Base-by-base conservation (phyloP, 2,113 vertebrate genomes). In the Cephalopholis sonnerati region DNA sequence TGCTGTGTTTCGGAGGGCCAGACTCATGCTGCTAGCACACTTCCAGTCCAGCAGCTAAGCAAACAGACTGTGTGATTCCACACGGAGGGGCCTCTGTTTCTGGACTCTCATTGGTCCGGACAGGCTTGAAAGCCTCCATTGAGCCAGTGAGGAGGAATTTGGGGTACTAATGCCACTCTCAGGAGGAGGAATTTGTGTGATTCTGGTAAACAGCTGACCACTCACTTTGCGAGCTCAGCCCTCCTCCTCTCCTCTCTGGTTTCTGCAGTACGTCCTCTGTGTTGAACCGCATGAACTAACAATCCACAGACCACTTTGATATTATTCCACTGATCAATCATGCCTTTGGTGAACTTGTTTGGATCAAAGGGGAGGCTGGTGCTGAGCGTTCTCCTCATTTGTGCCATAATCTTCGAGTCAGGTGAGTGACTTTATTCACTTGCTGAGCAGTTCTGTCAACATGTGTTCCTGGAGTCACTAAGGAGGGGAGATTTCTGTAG, bases 101-200 rank as follows among this genome's bases (percentile, higher is more conserved):
- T 78, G 77, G 73, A n/a, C 80, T 63, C 85, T 93, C 86, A 94
- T 94, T 94, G 93, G 93, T 85, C 79, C 22, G 20, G 63, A 78
- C 74, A 82, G 54, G 81, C 69, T 86, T 91, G 86, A 97, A 94
- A 94, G 91, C 92, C 64, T 82, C 83, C 79, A 90, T 95, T 96
- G 91, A 95, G 89, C 48, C 85, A 22, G 77, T 76, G 72, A 36
- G 89, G 70, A 93, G 93, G 93, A 95, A 92, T 92, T 86, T 68
- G 77, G 84, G 92, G 87, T 89, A 57, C 88, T 92, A 87, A 73
- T 29, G 87, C 83, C 0, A 13, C 89, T 83, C 69, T 59, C 81
- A 85, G 85, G 76, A 87, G 88, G 89, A 93, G 89, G 93, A 95
- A 94, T 90, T 94, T 91, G 77, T 58, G 92, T 90, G 91, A 92